phyloP scores from a whole-genome alignment of 2,113 vertebrate genomes.

The Podarcis muralis region DNA sequence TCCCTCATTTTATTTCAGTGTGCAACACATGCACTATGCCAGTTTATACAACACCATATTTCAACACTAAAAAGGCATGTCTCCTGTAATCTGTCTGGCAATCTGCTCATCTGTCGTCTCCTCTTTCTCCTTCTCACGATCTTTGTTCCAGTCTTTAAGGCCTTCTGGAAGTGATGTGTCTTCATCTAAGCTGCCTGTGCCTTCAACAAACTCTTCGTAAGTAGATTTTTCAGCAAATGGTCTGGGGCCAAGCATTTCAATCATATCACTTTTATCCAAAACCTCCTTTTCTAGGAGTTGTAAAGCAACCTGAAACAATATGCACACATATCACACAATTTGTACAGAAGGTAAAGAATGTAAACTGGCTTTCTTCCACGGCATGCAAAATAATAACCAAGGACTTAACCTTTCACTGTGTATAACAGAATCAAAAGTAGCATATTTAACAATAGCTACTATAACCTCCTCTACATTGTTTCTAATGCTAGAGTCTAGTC shows the following conservation, averaged over 20 bases:
- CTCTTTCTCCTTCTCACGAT: slow-evolving; percentile 82
- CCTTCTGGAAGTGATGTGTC: slow-evolving; percentile 94
- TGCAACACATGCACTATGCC: slow-evolving; percentile 34
- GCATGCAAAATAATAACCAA: background rate
- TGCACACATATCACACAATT: background rate
- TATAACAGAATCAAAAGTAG: background rate
- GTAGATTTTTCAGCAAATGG: slow-evolving; percentile 95
- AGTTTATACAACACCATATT: background rate
- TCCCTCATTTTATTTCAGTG: slow-evolving; percentile 46
- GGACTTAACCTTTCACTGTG: background rate
- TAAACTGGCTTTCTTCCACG: background rate
- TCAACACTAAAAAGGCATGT: slow-evolving; percentile 80
- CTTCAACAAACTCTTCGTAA: slow-evolving; percentile 97
- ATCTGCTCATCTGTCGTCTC: slow-evolving; percentile 83
- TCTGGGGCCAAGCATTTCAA: slow-evolving; percentile 89
- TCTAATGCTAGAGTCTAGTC: background rate
- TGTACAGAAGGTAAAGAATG: background rate
- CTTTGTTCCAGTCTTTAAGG: slow-evolving; percentile 97
- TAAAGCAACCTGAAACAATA: slow-evolving; percentile 85
- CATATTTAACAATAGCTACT: background rate
- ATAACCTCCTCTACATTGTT: background rate
- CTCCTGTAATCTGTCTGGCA: slow-evolving; percentile 81
- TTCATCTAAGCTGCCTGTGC: slow-evolving; percentile 92
- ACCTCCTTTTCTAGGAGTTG: slow-evolving; percentile 94
- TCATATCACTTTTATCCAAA: slow-evolving; percentile 93